Evolutionary conservation across 2,113 vertebrate genomes (phyloP).

Genomic region (Corythaixoides concolor): DNA sequence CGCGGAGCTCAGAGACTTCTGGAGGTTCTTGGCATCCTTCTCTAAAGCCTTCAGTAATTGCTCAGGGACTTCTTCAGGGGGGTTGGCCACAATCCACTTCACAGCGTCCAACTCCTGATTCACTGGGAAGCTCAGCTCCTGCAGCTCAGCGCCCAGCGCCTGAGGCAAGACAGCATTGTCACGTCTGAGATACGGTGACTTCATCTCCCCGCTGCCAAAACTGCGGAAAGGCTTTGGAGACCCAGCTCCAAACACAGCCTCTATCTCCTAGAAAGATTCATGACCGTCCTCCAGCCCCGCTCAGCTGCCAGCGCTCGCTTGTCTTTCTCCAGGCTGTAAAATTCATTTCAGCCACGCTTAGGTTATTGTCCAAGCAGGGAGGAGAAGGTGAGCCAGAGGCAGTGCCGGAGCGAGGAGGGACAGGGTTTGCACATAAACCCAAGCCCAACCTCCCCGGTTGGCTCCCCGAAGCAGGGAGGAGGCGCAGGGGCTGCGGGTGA

Average conservation of each 20-base stretch:
- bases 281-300: neutral
- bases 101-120: constrained; percentile 80
- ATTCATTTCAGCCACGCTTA: neutral
- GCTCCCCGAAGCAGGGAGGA: neutral
- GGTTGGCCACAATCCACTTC: constrained; percentile 74
- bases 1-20: constrained; percentile 83
- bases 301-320: neutral
- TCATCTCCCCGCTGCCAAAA: neutral
- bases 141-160: constrained; percentile 86
- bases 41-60: constrained; percentile 89
- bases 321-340: neutral
- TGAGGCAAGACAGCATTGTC: constrained; percentile 54
- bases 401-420: neutral
- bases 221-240: neutral
- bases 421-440: neutral
- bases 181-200: neutral
- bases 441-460: neutral
- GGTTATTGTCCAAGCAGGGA: neutral
- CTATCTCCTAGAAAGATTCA: neutral
- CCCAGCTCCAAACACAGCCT: neutral
- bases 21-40: constrained; percentile 89
- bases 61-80: constrained; percentile 82
- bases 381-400: neutral
- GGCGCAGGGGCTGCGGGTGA: neutral
- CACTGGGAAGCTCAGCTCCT: constrained; percentile 81